Percentiles rank a stretch among this genome's conserved stretches.
Evolutionary conservation across 2,797 vertebrate species (phyloP).

Genomic region (Pseudochaenichthys georgianus): DNA sequence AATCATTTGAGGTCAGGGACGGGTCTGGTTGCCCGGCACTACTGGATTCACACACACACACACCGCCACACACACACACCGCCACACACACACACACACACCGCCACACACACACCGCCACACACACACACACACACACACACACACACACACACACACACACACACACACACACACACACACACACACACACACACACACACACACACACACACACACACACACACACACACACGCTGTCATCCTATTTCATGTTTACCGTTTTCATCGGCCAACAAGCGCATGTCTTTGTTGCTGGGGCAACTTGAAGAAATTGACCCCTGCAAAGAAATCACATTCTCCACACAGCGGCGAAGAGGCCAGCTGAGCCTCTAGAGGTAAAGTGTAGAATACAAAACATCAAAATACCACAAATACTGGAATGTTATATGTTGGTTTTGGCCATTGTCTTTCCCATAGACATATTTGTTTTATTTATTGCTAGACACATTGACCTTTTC

Average conservation of each 20-base stretch:
- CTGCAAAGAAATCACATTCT: slow-evolving; percentile 39
- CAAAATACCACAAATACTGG: not conserved
- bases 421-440: not conserved
- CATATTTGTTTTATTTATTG: too few species aligned
- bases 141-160: slow-evolving; percentile 39
- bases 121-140: slow-evolving; percentile 31
- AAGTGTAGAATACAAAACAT: not conserved
- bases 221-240: slow-evolving; percentile 27
- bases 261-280: slow-evolving; percentile 69
- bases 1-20: slow-evolving; percentile 74
- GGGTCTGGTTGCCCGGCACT: slow-evolving; percentile 76
- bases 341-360: slow-evolving; percentile 22
- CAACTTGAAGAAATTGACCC: slow-evolving; percentile 52
- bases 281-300: slow-evolving; percentile 68
- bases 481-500: not conserved
- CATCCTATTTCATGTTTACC: slow-evolving; percentile 61
- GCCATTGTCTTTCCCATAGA: not conserved
- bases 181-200: slow-evolving; percentile 38
- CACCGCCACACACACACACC: too few species aligned
- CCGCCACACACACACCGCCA: slow-evolving; percentile 35
- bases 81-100: slow-evolving; percentile 33
- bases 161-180: slow-evolving; percentile 30
- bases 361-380: not conserved
- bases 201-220: slow-evolving; percentile 35
- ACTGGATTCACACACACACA: slow-evolving; percentile 64